phyloP scores from a whole-genome alignment of 2,113 vertebrate species.

The Dunckerocampus dactyliophorus region DNA sequence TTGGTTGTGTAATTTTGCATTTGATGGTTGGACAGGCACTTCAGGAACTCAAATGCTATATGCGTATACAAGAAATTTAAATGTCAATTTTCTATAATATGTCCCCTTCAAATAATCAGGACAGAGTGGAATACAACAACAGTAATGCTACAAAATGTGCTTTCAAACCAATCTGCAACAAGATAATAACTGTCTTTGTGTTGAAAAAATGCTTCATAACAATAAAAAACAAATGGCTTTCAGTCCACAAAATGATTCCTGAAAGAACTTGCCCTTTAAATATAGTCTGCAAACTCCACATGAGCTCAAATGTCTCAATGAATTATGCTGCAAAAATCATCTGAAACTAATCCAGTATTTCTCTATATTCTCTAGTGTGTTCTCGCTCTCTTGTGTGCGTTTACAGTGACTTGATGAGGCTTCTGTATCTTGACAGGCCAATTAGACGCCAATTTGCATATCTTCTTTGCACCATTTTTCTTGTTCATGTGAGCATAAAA shows the following conservation, averaged over 20 bases:
- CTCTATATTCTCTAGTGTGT: slow-evolving; percentile 27
- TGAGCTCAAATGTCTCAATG: slow-evolving; percentile 54
- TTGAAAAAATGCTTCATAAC: too few relatives aligned
- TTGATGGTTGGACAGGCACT: too few relatives aligned
- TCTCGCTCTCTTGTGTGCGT: slow-evolving; percentile 20
- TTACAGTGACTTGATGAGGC: slow-evolving; percentile 57
- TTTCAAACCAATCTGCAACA: too few relatives aligned
- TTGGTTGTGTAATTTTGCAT: too few relatives aligned
- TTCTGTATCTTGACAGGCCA: slow-evolving; percentile 66
- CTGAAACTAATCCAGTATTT: slow-evolving; percentile 59
- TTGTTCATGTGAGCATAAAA: slow-evolving; percentile 70
- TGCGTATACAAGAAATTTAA: too few relatives aligned
- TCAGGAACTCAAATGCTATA: too few relatives aligned
- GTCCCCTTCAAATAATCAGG: too few relatives aligned
- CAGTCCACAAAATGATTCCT: slow-evolving; percentile 2
- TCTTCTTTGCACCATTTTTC: slow-evolving; percentile 62
- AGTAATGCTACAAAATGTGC: too few relatives aligned
- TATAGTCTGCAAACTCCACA: slow-evolving; percentile 37
- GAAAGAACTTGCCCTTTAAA: slow-evolving; percentile 34
- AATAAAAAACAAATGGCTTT: too few relatives aligned
- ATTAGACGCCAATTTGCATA: slow-evolving; percentile 76
- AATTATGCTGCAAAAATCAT: slow-evolving; percentile 59
- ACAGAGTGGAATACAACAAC: too few relatives aligned
- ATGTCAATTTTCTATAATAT: too few relatives aligned
- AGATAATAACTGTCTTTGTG: too few relatives aligned